These are phyloP conservation scores for Polyploca ridens DNA, from an alignment of 2,888 invertebrate genomes.

Conservation along the genomic window DNA sequence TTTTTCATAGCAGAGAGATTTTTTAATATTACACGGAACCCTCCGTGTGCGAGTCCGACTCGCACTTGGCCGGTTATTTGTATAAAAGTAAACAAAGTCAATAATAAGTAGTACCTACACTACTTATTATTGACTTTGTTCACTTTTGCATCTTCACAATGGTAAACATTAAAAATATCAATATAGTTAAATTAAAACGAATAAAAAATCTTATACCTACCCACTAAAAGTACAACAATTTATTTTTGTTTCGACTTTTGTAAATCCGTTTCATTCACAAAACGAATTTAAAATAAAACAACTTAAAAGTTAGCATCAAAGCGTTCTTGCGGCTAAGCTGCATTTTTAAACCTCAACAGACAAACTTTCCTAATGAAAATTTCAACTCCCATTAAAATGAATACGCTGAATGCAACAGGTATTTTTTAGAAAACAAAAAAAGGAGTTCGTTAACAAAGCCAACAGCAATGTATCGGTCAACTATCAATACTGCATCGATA, in stretches of 20 bases:
- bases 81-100: too few relatives aligned
- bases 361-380: neutral
- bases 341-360: neutral
- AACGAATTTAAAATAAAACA: neutral
- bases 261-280: neutral
- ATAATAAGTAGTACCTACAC: too few relatives aligned
- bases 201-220: too few relatives aligned
- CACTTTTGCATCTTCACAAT: too few relatives aligned
- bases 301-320: neutral
- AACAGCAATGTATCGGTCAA: neutral
- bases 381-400: too few relatives aligned
- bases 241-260: neutral
- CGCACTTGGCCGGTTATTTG: too few relatives aligned
- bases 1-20: too few relatives aligned
- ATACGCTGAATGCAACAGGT: neutral
- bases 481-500: constrained; percentile 4
- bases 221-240: neutral
- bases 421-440: neutral
- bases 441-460: neutral
- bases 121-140: too few relatives aligned
- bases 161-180: too few relatives aligned
- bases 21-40: too few relatives aligned
- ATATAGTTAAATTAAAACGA: too few relatives aligned
- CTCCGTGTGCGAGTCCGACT: too few relatives aligned
- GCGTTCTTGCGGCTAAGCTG: neutral